Evolutionary conservation across 2,113 vertebrate species (phyloP), one percentile per base, ranked within the genome.

Genomic region (Ctenomys sociabilis): DNA sequence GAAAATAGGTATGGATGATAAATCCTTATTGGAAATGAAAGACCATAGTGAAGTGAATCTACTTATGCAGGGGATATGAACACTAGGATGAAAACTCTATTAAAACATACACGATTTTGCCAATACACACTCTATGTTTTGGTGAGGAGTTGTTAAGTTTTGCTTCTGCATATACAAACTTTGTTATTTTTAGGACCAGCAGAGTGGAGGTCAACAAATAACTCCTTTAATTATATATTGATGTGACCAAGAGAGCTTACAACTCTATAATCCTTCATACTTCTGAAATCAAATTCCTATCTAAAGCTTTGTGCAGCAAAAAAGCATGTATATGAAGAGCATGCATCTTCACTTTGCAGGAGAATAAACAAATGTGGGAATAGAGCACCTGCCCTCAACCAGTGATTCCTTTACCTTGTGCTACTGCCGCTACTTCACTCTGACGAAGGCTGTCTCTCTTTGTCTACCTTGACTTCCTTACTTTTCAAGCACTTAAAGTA

Each of bases 361-460:
- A 93, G 54, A 75, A 88, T 66, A 85, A 96, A 85, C 54, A 54
- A 49, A 80, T 9, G 57, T 54, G 75, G 24, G 49, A 72, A 26
- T 28, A 43, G 82, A 85, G 88, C 5, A 4, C 14, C 61, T 85
- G 49, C 63, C 87, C 61, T 7, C 3, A 61, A 32, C 68, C 66
- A 28, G 35, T 4, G 83, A 89, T 11, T n/a, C 21, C 32, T 77
- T 54, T 40, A 49, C 45, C 68, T 90, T 7, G 2, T 11, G 5
- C 6, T 59, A 10, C 16, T 21, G 32, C 35, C 1, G 14, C 52
- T 75, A 8, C 21, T 11, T 22, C 54, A 30, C 72, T 75, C 72
- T 87, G 63, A 80, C 52, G 88, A 91, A 22, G 17, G 26, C 57
- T 91, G 93, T 82, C 63, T 93, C 45, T 93, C 32, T 72, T 85